These are phyloP conservation scores for Drosophila borborema DNA, from an alignment of 2,888 invertebrate genomes.

Conservation along the genomic window DNA sequence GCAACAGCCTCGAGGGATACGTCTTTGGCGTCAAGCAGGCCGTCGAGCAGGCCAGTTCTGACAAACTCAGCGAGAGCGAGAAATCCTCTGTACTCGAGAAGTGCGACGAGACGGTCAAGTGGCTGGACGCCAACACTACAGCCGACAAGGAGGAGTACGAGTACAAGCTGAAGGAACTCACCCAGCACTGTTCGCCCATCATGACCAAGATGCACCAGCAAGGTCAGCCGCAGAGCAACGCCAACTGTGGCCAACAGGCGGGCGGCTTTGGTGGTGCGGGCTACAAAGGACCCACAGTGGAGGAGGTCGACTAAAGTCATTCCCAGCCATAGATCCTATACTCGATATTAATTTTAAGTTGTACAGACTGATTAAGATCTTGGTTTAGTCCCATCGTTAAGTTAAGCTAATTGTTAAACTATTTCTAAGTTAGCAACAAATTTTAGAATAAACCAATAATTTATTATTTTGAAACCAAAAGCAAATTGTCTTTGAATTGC, in stretches of 20 bases:
- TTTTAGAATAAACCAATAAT: slow-evolving; percentile 33
- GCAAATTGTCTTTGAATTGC: slow-evolving; percentile 2
- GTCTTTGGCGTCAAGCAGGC: slow-evolving; percentile 36
- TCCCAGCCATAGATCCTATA: slow-evolving; percentile 9
- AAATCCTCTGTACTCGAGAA: slow-evolving; percentile 88
- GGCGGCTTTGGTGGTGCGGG: slow-evolving; percentile 14
- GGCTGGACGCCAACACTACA: slow-evolving; percentile 91
- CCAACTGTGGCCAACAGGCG: slow-evolving; percentile 86
- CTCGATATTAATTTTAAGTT: slow-evolving; percentile 12
- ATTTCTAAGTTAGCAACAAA: slow-evolving; percentile 43
- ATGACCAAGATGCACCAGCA: slow-evolving; percentile 86
- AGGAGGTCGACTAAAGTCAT: slow-evolving; percentile 79
- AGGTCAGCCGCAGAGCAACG: slow-evolving; percentile 59
- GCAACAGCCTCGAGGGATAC: slow-evolving; percentile 33
- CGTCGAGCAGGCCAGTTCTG: slow-evolving; percentile 22
- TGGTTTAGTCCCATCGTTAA: neutral
- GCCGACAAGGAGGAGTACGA: slow-evolving; percentile 92
- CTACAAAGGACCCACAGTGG: slow-evolving; percentile 83
- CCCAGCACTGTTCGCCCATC: slow-evolving; percentile 83
- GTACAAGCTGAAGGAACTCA: slow-evolving; percentile 77
- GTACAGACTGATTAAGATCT: slow-evolving; percentile 22
- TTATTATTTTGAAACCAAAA: slow-evolving; percentile 85
- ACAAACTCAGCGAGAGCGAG: slow-evolving; percentile 87
- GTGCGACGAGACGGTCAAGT: slow-evolving; percentile 81
- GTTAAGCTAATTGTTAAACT: slow-evolving; percentile 25